phyloP scores from a whole-genome alignment of 2,113 vertebrate genomes.

The Boulengeromyrus knoepffleri region DNA sequence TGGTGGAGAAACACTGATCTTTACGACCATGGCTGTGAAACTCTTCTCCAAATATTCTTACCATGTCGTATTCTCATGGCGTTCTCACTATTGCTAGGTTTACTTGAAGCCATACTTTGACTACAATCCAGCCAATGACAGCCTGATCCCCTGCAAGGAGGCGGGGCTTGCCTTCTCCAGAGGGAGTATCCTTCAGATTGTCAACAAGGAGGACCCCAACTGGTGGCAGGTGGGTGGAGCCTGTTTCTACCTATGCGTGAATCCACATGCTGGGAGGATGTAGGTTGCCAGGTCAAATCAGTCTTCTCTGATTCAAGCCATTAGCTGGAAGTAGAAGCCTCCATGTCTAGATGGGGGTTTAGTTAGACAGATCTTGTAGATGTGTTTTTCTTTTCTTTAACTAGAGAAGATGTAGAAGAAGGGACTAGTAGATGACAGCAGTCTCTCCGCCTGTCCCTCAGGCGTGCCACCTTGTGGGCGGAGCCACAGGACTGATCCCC shows the following conservation, averaged over 20 bases:
- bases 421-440: background rate
- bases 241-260: background rate
- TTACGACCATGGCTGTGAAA: background rate
- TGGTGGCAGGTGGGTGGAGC: constrained; percentile 90
- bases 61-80: background rate
- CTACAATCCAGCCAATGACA: constrained; percentile 91
- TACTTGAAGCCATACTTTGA: constrained; percentile 95
- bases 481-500: constrained; percentile 87
- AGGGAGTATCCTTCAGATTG: constrained; percentile 93
- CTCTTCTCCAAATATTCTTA: background rate
- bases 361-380: background rate
- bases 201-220: constrained; percentile 92
- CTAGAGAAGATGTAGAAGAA: constrained; percentile 7
- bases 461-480: constrained; percentile 83
- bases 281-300: background rate
- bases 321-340: too few species aligned
- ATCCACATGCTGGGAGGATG: background rate
- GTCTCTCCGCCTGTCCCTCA: constrained; percentile 33
- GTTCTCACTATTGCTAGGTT: constrained; percentile 61
- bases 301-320: background rate
- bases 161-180: constrained; percentile 89
- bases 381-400: constrained; percentile 3
- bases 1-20: background rate
- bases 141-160: constrained; percentile 95
- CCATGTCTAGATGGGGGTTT: background rate